phyloP scores from a whole-genome alignment of 2,888 invertebrate genomes.

The Merodon equestris region DNA sequence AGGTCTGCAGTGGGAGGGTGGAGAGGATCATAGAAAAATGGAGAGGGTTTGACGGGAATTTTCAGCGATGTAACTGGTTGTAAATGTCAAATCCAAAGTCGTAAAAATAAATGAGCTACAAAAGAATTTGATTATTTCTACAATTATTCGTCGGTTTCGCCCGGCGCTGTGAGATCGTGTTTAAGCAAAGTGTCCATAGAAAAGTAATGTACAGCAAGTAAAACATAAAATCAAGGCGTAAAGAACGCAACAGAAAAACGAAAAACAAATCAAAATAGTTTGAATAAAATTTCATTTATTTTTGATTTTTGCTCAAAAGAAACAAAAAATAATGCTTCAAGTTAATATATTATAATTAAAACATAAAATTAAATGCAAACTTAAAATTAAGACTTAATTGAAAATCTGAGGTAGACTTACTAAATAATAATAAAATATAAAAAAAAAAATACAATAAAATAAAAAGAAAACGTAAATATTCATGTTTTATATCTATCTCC shows the following conservation, averaged over 20 bases:
- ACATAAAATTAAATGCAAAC: slow-evolving; percentile 49
- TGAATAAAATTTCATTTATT: slow-evolving; percentile 53
- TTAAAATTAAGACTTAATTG: slow-evolving; percentile 36
- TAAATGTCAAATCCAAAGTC: too few species aligned
- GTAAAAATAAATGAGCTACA: too few species aligned
- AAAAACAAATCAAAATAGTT: slow-evolving; percentile 36
- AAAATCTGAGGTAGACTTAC: slow-evolving; percentile 64
- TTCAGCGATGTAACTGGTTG: too few species aligned
- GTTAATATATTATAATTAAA: slow-evolving; percentile 46
- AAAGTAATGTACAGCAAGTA: too few species aligned
- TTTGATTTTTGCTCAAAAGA: slow-evolving; percentile 67
- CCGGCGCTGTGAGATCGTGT: too few species aligned
- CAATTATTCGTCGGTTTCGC: too few species aligned
- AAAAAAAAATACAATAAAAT: slow-evolving; percentile 17
- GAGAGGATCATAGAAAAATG: too few species aligned
- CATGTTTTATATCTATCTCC: slow-evolving; percentile 10
- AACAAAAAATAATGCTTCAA: slow-evolving; percentile 51
- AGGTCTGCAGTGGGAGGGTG: too few species aligned
- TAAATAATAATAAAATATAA: slow-evolving; percentile 47
- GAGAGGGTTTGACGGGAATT: too few species aligned
- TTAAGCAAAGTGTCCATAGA: too few species aligned
- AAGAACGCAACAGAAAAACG: slow-evolving; percentile 15
- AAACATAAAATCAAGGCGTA: background rate
- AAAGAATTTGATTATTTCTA: too few species aligned
- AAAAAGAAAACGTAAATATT: slow-evolving; percentile 8